Percentiles rank a stretch among this genome's conserved stretches.
These are phyloP conservation scores for Mungos mungo DNA, from an alignment of 2,113 vertebrate species.

Conservation along the genomic window DNA sequence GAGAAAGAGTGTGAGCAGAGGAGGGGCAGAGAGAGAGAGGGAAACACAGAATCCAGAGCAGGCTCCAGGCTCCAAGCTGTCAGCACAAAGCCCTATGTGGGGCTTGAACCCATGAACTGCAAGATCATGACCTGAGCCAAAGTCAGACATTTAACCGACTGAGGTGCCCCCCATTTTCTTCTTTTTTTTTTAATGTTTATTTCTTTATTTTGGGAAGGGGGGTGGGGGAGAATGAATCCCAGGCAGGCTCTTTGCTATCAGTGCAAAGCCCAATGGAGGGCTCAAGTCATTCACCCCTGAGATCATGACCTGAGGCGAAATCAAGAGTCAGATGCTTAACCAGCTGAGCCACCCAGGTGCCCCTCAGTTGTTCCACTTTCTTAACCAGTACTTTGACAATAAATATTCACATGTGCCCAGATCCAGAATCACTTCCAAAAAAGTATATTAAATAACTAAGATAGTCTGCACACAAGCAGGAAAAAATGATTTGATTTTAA, in stretches of 20 bases:
- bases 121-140: no score
- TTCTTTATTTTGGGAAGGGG: no score
- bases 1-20: not conserved
- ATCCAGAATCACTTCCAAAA: constrained; percentile 18
- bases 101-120: no score
- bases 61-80: no score
- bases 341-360: not conserved
- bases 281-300: no score
- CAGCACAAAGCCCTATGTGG: no score
- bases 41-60: not conserved
- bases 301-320: not conserved
- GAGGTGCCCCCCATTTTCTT: no score
- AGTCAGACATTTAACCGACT: no score
- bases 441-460: not conserved
- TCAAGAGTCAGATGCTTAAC: not conserved
- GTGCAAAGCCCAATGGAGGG: no score
- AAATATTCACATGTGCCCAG: constrained; percentile 50
- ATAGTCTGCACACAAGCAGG: not conserved
- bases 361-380: not conserved
- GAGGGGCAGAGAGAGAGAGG: not conserved
- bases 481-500: not conserved
- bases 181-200: no score
- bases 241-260: no score
- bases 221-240: no score
- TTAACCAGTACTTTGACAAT: constrained; percentile 8